Conservation (phyloP, 2,888 invertebrate genomes). For the Lacanobia oleracea region DNA sequence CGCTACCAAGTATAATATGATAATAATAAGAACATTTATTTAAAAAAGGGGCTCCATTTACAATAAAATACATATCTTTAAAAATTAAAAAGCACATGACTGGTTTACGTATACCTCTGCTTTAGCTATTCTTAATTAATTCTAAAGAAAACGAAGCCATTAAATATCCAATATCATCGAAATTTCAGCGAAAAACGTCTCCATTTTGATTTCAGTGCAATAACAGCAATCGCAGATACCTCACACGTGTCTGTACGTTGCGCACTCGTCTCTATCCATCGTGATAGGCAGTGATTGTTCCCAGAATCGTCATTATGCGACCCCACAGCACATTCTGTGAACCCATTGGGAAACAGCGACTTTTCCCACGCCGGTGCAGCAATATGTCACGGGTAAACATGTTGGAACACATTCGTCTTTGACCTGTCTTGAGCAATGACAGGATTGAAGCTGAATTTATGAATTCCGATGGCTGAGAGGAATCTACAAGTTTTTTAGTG, state of each 20-base stretch:
- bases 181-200: neutral
- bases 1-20: neutral
- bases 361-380: slow-evolving; percentile 52
- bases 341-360: slow-evolving; percentile 39
- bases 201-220: neutral
- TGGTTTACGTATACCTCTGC: neutral
- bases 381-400: slow-evolving; percentile 50
- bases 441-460: slow-evolving; percentile 27
- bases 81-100: neutral
- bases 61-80: too few relatives aligned
- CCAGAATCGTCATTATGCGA: slow-evolving; percentile 43
- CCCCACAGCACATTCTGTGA: slow-evolving; percentile 49
- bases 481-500: slow-evolving; percentile 7
- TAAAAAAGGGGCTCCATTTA: too few relatives aligned
- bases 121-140: neutral
- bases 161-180: neutral
- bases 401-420: slow-evolving; percentile 37
- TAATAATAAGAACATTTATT: too few relatives aligned
- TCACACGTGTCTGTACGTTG: slow-evolving; percentile 4
- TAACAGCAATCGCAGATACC: neutral
- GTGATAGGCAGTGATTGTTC: slow-evolving; percentile 39
- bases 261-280: slow-evolving; percentile 1
- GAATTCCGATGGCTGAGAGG: slow-evolving; percentile 6
- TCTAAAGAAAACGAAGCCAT: neutral
- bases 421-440: slow-evolving; percentile 20